A percentile compares a stretch with the other conserved stretches of the same genome.
phyloP scores from a whole-genome alignment of 2,888 invertebrate species.

The Cryptus armator region DNA sequence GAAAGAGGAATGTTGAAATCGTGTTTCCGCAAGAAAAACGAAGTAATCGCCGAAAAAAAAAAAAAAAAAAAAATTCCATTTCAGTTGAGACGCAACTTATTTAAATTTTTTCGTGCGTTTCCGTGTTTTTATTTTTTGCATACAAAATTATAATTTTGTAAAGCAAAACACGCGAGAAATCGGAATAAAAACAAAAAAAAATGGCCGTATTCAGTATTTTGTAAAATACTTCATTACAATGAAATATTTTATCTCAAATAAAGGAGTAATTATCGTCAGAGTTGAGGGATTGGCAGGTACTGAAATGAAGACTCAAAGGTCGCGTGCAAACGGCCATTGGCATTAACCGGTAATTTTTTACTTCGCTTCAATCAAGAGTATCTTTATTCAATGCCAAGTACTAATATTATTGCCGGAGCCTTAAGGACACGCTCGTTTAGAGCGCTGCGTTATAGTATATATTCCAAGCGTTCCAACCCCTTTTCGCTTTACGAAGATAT shows the following conservation, averaged over 20 bases:
- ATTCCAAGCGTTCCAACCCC: conserved; percentile 18
- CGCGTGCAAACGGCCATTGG: conserved; percentile 32
- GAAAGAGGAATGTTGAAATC: not conserved
- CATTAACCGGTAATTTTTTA: conserved; percentile 18
- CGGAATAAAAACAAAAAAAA: too few relatives aligned
- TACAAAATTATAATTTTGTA: too few relatives aligned
- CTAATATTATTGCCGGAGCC: conserved; percentile 61
- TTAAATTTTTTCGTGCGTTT: too few relatives aligned
- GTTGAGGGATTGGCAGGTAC: not conserved
- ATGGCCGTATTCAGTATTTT: too few relatives aligned
- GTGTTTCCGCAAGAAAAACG: not conserved
- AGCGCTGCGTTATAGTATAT: conserved; percentile 14
- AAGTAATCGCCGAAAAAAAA: not conserved
- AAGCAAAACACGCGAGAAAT: too few relatives aligned
- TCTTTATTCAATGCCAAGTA: conserved; percentile 61
- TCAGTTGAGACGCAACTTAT: too few relatives aligned
- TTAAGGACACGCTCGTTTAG: conserved; percentile 59
- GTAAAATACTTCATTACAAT: too few relatives aligned
- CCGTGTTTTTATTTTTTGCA: too few relatives aligned
- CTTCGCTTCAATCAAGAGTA: conserved; percentile 48
- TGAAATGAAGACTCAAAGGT: not conserved
- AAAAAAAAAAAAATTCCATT: not conserved
- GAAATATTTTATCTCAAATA: too few relatives aligned
- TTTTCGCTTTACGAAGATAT: conserved; percentile 31
- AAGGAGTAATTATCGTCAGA: too few relatives aligned